Conservation (phyloP, 2,797 vertebrate species). For the Myripristis murdjan region DNA sequence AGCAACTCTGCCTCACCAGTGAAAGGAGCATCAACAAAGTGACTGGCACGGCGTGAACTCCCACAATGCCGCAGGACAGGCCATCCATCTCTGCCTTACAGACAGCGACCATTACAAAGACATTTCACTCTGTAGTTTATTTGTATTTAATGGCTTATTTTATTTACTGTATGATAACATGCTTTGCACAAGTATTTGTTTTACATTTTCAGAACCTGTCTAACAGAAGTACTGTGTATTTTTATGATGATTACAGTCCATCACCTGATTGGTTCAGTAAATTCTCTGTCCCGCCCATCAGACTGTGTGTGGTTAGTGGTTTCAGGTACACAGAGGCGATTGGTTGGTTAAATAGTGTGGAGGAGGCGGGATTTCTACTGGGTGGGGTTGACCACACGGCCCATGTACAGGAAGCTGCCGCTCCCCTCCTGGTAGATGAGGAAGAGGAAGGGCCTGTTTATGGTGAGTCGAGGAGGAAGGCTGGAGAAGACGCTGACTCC, state of each 20-base stretch:
- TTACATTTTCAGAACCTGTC: slow-evolving; percentile 47
- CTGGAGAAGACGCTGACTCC: slow-evolving; percentile 69
- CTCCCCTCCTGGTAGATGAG: slow-evolving; percentile 89
- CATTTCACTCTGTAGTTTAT: slow-evolving; percentile 45
- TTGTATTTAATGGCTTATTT: slow-evolving; percentile 54
- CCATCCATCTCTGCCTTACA: slow-evolving; percentile 75
- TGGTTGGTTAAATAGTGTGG: neutral
- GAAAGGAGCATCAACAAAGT: neutral
- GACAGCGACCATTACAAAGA: slow-evolving; percentile 39
- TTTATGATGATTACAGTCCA: slow-evolving; percentile 64
- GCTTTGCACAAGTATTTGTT: slow-evolving; percentile 66
- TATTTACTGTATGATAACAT: slow-evolving; percentile 75
- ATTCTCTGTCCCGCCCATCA: slow-evolving; percentile 48
- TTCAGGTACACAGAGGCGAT: neutral
- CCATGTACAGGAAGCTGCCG: slow-evolving; percentile 87
- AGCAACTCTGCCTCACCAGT: neutral
- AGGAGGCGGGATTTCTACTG: slow-evolving; percentile 58
- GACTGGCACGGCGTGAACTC: slow-evolving; percentile 10
- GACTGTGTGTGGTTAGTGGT: slow-evolving; percentile 71
- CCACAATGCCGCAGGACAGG: slow-evolving; percentile 56
- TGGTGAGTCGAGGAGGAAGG: slow-evolving; percentile 85
- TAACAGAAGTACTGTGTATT: slow-evolving; percentile 75
- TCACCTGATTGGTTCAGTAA: slow-evolving; percentile 76
- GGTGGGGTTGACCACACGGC: slow-evolving; percentile 88
- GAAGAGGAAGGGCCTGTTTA: slow-evolving; percentile 91